These are phyloP conservation scores for Hylaea fasciaria DNA, from an alignment of 2,888 invertebrate species.

Conservation along the genomic window DNA sequence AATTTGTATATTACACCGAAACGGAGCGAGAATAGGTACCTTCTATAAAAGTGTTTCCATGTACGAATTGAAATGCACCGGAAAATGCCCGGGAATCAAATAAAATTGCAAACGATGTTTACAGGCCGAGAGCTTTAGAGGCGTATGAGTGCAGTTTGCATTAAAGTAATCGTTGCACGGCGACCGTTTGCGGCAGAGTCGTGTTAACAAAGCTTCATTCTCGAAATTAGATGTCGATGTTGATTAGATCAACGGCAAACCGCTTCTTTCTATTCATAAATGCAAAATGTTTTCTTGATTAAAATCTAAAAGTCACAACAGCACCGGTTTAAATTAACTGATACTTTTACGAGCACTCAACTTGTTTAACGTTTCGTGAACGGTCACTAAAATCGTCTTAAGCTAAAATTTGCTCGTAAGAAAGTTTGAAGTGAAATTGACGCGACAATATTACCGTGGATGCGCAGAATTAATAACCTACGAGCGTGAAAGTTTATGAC, in stretches of 20 bases:
- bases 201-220: conserved; percentile 66
- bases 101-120: conserved; percentile 72
- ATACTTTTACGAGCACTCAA: conserved; percentile 3
- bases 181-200: conserved; percentile 57
- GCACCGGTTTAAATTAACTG: conserved; percentile 32
- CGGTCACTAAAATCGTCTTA: not conserved
- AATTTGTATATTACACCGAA: conserved; percentile 67
- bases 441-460: conserved; percentile 44
- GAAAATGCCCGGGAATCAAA: conserved; percentile 62
- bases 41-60: conserved; percentile 70
- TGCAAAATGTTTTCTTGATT: conserved; percentile 48
- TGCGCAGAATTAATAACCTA: conserved; percentile 67
- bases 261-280: conserved; percentile 54
- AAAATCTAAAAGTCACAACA: conserved; percentile 42
- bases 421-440: conserved; percentile 54
- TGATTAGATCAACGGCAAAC: conserved; percentile 51
- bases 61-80: conserved; percentile 60
- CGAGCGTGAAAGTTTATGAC: conserved; percentile 71
- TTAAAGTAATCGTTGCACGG: conserved; percentile 65
- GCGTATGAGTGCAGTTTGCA: conserved; percentile 67
- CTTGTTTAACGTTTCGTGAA: not conserved
- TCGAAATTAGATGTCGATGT: conserved; percentile 65
- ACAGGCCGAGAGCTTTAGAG: conserved; percentile 55
- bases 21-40: conserved; percentile 50
- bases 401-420: conserved; percentile 7